Conservation (phyloP, 2,113 vertebrate species). For the Neolamprologus kungweensis region DNA sequence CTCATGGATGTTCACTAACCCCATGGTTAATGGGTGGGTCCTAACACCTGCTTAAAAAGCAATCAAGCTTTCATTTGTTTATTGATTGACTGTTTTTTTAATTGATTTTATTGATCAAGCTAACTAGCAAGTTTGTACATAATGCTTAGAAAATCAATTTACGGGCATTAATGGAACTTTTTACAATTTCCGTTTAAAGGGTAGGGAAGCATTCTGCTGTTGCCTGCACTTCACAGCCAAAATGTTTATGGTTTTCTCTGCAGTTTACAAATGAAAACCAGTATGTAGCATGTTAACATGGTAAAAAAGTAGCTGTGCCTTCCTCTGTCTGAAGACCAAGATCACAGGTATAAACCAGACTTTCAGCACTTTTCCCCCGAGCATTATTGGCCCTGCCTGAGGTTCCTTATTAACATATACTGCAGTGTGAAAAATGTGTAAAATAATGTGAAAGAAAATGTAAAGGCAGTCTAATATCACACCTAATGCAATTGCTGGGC, state of each 20-base stretch:
- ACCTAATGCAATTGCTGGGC: slow-evolving; percentile 35
- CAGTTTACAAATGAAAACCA: background rate
- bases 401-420: slow-evolving; percentile 29
- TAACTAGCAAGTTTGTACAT: background rate
- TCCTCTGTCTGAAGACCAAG: background rate
- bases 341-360: background rate
- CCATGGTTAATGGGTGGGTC: background rate
- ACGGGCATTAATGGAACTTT: too few relatives aligned
- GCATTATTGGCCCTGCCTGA: background rate
- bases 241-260: too few relatives aligned
- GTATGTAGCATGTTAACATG: background rate
- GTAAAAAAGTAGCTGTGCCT: background rate
- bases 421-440: slow-evolving; percentile 42
- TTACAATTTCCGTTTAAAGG: too few relatives aligned
- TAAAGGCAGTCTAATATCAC: slow-evolving; percentile 45
- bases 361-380: background rate
- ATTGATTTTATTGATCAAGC: background rate
- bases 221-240: too few relatives aligned
- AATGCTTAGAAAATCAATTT: background rate
- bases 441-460: slow-evolving; percentile 54
- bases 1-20: background rate
- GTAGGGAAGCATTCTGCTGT: too few relatives aligned
- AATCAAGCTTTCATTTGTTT: background rate
- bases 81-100: background rate
- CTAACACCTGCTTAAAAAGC: background rate